Evolutionary conservation across 2,113 vertebrate genomes (phyloP), one percentile per base, ranked within the genome.

Genomic region (Nerophis lumbriciformis): DNA sequence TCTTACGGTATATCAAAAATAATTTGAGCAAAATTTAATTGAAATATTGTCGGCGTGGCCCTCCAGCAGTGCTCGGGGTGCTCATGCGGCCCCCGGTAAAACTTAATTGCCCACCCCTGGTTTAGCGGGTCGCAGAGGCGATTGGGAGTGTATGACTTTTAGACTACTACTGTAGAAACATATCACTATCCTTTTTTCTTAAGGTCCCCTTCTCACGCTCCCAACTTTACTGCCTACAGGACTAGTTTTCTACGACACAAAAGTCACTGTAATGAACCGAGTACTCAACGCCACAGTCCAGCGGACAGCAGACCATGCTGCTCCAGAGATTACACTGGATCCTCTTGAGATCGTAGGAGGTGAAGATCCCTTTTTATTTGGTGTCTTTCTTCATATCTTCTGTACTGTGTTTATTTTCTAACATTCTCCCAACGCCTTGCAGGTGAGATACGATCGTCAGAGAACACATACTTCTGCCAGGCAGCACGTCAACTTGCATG

Each of bases 381-480:
- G 2, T 47, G 38, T 50, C 8, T 50, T 48, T 50, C 8, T 50
- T 48, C 3, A 2, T 60, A 19, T 53, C 12, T 3, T 28, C 47
- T 55, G 11, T 35, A n/a, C 12, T 7, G 7, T 4, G 61, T 66
- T 53, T 48, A 59, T 45, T 47, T 19, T 10, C 7, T 38, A 38
- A 39, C 12, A 1, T 68, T 57, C 57, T 68, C 1, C 60, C 4
- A 48, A 1, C 78, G 15, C 42, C 8, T 21, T n/a, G 28, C 69
- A 99, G 97, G 96, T 63, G 96, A 99, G 83, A 92, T 95, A 75
- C 89, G 92, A 61, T 91, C 92, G 5, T 93, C 95, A 0, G 97
- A 99, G 72, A 96, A 97, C 57, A 97, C 97, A 0, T 99, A 99
- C 68, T 96, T 97, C 88, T 99, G 95, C 59, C 97, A 99, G 83